Evolutionary conservation across 2,113 vertebrate species (phyloP).

Genomic region (Otocyon megalotis): DNA sequence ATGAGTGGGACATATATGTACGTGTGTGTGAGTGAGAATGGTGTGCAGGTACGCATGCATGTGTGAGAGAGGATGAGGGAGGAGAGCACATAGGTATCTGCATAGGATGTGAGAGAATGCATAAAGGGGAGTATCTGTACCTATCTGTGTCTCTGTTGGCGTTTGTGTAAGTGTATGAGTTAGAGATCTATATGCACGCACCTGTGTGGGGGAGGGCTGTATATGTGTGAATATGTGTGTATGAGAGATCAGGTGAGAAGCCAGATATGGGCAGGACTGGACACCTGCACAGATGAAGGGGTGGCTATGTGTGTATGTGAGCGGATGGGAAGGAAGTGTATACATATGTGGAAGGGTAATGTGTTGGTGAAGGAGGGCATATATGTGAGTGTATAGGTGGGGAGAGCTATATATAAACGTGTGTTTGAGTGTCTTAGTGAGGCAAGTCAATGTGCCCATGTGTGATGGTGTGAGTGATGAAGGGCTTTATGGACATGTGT

Average conservation of each 20-base stretch:
- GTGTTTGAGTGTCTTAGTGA: neutral
- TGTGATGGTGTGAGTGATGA: neutral
- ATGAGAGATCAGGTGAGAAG: neutral
- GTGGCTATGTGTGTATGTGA: neutral
- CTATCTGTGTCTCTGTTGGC: neutral
- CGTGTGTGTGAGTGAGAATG: neutral
- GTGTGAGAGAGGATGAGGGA: neutral
- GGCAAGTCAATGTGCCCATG: neutral
- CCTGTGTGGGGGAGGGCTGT: neutral
- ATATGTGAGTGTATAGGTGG: neutral
- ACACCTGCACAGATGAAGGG: neutral
- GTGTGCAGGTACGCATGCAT: neutral
- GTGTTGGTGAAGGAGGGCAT: neutral
- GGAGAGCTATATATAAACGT: neutral
- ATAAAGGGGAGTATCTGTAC: neutral
- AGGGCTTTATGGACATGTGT: neutral
- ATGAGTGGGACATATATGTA: neutral
- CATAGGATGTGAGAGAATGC: neutral
- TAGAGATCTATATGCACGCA: neutral
- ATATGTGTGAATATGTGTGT: neutral
- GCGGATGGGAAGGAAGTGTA: neutral
- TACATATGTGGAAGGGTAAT: neutral
- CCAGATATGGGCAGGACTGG: neutral
- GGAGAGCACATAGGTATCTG: neutral
- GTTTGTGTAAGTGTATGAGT: neutral